phyloP scores from a whole-genome alignment of 2,888 invertebrate species.

The Hyles lineata region DNA sequence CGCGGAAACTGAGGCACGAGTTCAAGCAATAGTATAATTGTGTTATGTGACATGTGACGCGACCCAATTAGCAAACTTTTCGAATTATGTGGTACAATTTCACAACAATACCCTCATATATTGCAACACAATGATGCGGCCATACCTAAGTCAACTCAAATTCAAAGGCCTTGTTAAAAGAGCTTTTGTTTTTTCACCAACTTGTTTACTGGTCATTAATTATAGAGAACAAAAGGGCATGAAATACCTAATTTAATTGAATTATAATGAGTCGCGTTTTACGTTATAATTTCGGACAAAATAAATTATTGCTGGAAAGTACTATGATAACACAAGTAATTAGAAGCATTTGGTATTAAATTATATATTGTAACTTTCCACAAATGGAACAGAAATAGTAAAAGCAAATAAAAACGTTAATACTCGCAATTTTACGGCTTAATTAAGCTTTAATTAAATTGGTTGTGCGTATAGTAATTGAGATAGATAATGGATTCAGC shows the following conservation, averaged over 20 bases:
- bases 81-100: constrained; percentile 46
- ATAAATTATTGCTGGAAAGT: neutral
- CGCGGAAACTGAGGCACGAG: neutral
- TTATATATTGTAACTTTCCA: no score
- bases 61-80: constrained; percentile 58
- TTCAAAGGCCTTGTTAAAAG: neutral
- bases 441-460: no score
- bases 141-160: neutral
- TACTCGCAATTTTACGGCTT: no score
- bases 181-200: constrained; percentile 7
- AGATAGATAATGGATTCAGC: no score
- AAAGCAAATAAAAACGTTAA: no score
- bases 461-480: no score
- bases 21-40: constrained; percentile 44
- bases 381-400: no score
- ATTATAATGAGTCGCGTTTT: neutral
- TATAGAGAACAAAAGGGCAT: constrained; percentile 1
- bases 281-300: neutral
- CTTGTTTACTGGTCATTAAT: constrained; percentile 22
- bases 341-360: no score
- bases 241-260: neutral
- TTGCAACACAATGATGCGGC: constrained; percentile 1
- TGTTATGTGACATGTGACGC: constrained; percentile 41
- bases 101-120: constrained; percentile 16
- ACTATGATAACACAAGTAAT: no score